Conservation (phyloP, 64 coral and sea anemone species). For the Acropora tenuis region DNA sequence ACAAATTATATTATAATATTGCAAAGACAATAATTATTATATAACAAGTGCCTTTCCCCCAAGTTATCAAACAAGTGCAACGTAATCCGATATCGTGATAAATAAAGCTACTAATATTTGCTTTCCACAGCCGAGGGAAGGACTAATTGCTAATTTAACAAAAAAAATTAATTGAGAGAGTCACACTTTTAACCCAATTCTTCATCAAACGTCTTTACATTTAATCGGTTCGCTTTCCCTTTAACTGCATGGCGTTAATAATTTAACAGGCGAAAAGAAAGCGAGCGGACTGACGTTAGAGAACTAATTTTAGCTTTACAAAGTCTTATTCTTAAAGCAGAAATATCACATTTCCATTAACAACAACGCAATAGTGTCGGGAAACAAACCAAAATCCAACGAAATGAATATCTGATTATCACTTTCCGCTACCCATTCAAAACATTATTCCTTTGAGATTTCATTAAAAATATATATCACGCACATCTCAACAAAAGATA, state of each 20-base stretch:
- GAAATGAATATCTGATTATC: not conserved
- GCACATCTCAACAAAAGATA: constrained; percentile 33
- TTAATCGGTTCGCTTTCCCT: not conserved
- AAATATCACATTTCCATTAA: not conserved
- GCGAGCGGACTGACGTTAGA: constrained; percentile 24
- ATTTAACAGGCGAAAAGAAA: not conserved
- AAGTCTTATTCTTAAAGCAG: not conserved
- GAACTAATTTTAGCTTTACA: not conserved
- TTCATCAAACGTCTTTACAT: not conserved
- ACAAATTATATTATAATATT: too few relatives aligned
- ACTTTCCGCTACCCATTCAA: not conserved
- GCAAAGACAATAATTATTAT: too few relatives aligned
- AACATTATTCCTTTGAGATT: not conserved
- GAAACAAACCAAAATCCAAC: not conserved
- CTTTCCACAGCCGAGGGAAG: too few relatives aligned
- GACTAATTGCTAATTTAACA: too few relatives aligned
- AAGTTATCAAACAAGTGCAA: too few relatives aligned
- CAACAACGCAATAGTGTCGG: not conserved
- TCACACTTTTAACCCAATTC: not conserved
- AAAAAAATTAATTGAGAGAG: not conserved
- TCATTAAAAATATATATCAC: constrained; percentile 39
- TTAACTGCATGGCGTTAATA: not conserved
- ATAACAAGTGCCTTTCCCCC: too few relatives aligned
- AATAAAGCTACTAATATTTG: too few relatives aligned
- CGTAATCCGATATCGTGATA: too few relatives aligned